These are phyloP conservation scores for Tautogolabrus adspersus DNA, from an alignment of 2,113 vertebrate species.

Conservation along the genomic window DNA sequence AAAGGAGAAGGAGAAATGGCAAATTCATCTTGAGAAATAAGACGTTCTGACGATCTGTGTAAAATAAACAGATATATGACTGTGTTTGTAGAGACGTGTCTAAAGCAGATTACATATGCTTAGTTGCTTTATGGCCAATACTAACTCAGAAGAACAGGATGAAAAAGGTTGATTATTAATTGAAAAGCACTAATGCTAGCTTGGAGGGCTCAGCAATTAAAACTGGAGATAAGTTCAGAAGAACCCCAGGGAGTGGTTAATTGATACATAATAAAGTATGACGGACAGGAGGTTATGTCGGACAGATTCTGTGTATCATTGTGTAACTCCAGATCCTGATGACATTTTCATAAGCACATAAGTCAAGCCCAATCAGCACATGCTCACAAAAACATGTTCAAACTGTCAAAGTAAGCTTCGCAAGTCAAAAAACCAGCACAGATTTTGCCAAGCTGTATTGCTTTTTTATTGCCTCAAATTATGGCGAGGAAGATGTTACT, in stretches of 20 bases:
- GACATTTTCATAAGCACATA: too few relatives aligned
- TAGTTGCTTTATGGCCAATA: background rate
- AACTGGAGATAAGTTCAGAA: slow-evolving; percentile 8
- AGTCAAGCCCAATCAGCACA: too few relatives aligned
- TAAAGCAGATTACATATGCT: background rate
- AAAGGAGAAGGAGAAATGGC: background rate
- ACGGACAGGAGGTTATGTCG: background rate
- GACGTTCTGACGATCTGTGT: slow-evolving; percentile 1
- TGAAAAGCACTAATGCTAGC: slow-evolving; percentile 33
- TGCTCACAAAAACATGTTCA: too few relatives aligned
- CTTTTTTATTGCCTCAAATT: too few relatives aligned
- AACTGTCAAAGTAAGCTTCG: too few relatives aligned
- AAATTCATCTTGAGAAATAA: background rate
- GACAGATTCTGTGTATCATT: background rate
- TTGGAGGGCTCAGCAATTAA: slow-evolving; percentile 19
- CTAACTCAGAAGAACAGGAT: slow-evolving; percentile 7
- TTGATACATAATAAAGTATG: background rate
- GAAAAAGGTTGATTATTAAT: slow-evolving; percentile 44
- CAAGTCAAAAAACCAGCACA: too few relatives aligned
- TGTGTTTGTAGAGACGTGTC: slow-evolving; percentile 1
- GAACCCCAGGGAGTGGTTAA: slow-evolving; percentile 5
- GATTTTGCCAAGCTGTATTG: too few relatives aligned
- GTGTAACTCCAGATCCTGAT: too few relatives aligned
- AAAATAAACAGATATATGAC: background rate
- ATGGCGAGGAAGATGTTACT: too few relatives aligned